Evolutionary conservation across 2,113 vertebrate species (phyloP), one percentile per base, ranked within the genome.

Genomic region (Spea bombifrons): DNA sequence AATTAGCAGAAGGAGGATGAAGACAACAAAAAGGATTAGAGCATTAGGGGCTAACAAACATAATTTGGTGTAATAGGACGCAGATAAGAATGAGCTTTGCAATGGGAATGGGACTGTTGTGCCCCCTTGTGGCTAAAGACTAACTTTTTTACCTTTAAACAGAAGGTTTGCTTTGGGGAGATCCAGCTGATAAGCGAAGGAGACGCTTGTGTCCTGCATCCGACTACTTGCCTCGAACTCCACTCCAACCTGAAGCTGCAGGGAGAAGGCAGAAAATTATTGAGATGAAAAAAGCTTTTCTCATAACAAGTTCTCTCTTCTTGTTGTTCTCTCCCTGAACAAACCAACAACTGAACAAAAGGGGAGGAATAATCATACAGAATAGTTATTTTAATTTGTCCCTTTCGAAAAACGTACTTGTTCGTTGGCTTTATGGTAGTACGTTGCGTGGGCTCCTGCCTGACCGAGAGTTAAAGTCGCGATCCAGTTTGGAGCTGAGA

Each of bases 361-460:
- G 30, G 30, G 30, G 30, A 30, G 30, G 30, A 30, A 30, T 30
- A 30, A 30, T 30, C 30, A 30, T 30, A 30, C 30, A 30, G 30
- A 30, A 30, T 30, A 30, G 30, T 30, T 1, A 30, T 30, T 30
- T 30, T 30, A 30, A 30, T 30, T 30, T 30, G 30, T 30, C 30
- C 30, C 30, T 30, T 30, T 30, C 30, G 30, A 30, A 30, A 0
- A n/a, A 65, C 15, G 0, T 86, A 96, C 95, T 94, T 97, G 95
- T 61, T 96, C 94, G 5, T 92, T 96, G 75, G 95, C 94, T 92
- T 92, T 95, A 87, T 97, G 95, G 86, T 97, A 97, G 76, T 97
- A 96, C 0, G 95, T 94, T 0, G 94, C 95, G 7, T 97, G 95
- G 76, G 92, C 94, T 75, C 95, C 94, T 0, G 93, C 92, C 73